Percentiles rank a stretch among this genome's conserved stretches.
Evolutionary conservation across 2,888 invertebrate genomes (phyloP).

Genomic region (Drosophila anomalata): DNA sequence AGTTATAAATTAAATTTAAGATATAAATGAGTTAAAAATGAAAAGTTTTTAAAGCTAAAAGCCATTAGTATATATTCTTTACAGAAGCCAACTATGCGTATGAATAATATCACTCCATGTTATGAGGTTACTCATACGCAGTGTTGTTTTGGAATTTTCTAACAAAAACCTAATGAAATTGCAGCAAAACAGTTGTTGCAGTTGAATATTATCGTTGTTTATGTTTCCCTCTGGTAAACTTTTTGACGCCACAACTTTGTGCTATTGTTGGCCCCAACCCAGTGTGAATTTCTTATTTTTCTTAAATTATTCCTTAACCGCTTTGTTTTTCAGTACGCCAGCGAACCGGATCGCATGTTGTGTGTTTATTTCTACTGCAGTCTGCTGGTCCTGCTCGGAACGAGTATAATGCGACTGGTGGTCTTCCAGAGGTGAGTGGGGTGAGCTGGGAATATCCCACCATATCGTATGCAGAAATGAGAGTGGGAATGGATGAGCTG

Average conservation of each 20-base stretch:
- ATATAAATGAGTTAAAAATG: no score
- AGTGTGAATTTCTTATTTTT: constrained; percentile 7
- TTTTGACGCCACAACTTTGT: not conserved
- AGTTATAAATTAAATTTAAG: no score
- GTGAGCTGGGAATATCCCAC: not conserved
- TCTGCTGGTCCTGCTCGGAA: constrained; percentile 88
- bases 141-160: not conserved
- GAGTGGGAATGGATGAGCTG: constrained; percentile 9
- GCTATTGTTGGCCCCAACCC: constrained; percentile 2
- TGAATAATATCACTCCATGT: not conserved
- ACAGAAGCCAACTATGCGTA: not conserved
- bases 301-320: constrained; percentile 14
- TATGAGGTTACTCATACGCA: not conserved
- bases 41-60: no score
- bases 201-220: not conserved
- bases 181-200: not conserved
- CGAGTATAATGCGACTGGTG: constrained; percentile 88
- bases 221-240: not conserved
- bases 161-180: not conserved
- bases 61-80: no score
- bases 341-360: constrained; percentile 93
- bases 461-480: not conserved
- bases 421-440: constrained; percentile 87
- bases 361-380: constrained; percentile 94
- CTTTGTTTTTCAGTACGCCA: constrained; percentile 87